Percentiles rank a stretch among this genome's conserved stretches.
phyloP scores from a whole-genome alignment of 2,888 invertebrate species.

The Neria commutata region DNA sequence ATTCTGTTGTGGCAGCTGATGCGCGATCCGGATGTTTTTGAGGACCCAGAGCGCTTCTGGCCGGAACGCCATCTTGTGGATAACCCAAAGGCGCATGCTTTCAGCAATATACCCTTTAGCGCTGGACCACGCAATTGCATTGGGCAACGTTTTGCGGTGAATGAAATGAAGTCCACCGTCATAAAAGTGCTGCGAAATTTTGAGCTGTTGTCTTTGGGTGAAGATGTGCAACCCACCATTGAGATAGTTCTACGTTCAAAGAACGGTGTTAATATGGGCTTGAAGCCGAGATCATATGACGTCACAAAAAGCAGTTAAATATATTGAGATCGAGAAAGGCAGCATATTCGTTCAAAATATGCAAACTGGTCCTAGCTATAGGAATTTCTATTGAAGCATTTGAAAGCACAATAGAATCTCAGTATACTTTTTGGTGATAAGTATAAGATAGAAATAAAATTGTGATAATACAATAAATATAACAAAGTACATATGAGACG shows the following conservation, averaged over 20 bases:
- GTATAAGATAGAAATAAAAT: no score
- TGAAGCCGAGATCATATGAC: no score
- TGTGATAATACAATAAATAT: no score
- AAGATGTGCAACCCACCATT: slow-evolving; percentile 48
- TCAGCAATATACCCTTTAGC: slow-evolving; percentile 55
- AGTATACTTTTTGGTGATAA: no score
- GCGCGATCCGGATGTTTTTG: slow-evolving; percentile 45
- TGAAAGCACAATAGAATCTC: no score
- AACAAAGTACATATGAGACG: no score
- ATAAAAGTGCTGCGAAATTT: slow-evolving; percentile 48
- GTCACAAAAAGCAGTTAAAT: no score
- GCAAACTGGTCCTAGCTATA: no score
- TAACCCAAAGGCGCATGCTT: slow-evolving; percentile 42
- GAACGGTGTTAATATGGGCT: slow-evolving; percentile 53
- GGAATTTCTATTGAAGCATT: no score
- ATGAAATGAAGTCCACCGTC: slow-evolving; percentile 52
- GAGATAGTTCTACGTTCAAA: slow-evolving; percentile 53
- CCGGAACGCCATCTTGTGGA: slow-evolving; percentile 62
- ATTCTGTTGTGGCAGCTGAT: slow-evolving; percentile 52
- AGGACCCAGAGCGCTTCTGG: slow-evolving; percentile 47
- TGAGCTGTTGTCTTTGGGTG: slow-evolving; percentile 50
- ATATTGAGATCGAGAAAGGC: no score
- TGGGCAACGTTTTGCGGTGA: slow-evolving; percentile 55
- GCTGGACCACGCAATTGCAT: slow-evolving; percentile 65
- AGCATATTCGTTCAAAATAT: no score